A percentile compares a stretch with the other conserved stretches of the same genome.
These are phyloP conservation scores for Samia ricini DNA, from an alignment of 1,140 invertebrate genomes.

Conservation along the genomic window DNA sequence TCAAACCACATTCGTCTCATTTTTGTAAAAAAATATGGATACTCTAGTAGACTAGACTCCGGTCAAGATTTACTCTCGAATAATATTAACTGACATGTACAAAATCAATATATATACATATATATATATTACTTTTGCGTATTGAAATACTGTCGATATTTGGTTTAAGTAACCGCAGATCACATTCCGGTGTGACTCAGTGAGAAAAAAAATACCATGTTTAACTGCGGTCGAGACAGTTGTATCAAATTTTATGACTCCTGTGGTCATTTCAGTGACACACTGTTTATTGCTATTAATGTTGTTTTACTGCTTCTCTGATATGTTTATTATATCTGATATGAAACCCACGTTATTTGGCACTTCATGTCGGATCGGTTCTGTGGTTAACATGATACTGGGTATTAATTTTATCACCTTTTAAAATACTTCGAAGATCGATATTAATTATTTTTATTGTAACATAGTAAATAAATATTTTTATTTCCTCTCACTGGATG, in stretches of 20 bases:
- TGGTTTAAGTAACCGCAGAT: not conserved
- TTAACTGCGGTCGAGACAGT: not conserved
- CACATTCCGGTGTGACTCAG: not conserved
- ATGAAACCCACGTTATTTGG: conserved; percentile 20
- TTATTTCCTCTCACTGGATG: too few relatives aligned
- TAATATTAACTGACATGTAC: too few relatives aligned
- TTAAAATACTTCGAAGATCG: not conserved
- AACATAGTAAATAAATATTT: not conserved
- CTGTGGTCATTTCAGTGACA: conserved; percentile 29
- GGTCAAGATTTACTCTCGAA: too few relatives aligned
- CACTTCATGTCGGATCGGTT: not conserved
- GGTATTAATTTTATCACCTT: not conserved
- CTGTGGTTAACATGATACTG: conserved; percentile 3
- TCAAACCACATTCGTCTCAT: too few relatives aligned
- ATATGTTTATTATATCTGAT: conserved; percentile 22
- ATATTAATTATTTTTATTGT: not conserved
- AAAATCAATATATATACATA: too few relatives aligned
- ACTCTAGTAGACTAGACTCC: too few relatives aligned
- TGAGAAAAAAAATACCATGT: not conserved
- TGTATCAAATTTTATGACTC: conserved; percentile 32
- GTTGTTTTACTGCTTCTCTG: conserved; percentile 24
- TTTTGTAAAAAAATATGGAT: too few relatives aligned
- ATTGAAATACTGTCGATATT: not conserved
- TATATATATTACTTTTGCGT: not conserved
- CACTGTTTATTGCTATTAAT: conserved; percentile 32